Base-by-base conservation (phyloP, 2,888 invertebrate genomes). In the Trachelus troglodyta region DNA sequence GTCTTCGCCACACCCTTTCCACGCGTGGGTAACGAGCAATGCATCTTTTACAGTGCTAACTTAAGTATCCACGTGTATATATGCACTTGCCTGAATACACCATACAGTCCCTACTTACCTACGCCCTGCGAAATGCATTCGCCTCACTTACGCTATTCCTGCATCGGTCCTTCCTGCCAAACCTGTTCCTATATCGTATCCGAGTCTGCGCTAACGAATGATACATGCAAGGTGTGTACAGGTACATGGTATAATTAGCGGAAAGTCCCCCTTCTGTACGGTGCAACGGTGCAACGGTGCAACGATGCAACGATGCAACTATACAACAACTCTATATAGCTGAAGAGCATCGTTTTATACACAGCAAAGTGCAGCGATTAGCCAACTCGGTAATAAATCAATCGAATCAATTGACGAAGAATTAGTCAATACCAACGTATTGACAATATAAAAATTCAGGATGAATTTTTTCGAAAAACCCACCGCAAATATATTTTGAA, bases 161-260 rank as follows among this genome's bases (percentile, higher is more conserved):
- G 9, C 56, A 3, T 56, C 56, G 56, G 56, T 56, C 56, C 56
- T 56, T 56, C 56, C 56, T 56, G 23, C 56, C 56, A 56, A 23
- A 56, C 56, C 56, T 56, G 56, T 56, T 56, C 56, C 56, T 56
- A 56, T 56, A 56, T 56, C 56, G 56, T 56, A 23, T 56, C 23
- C 56, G 56, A 56, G 23, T 56, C 56, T 23, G 23, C 71, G 33
- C 23, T 71, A 71, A 71, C 71, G 71, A 71, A 71, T 71, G 71
- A 71, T 34, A 34, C 71, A 23, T 33, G 34, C 71, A 71, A 71
- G 34, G 71, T 71, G 71, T 34, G 71, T 71, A 71, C 34, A 71
- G 71, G 71, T 74, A 37, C 74, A 34, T 23, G 74, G 35, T 33
- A 74, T 74, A 74, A 74, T 74, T 74, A 74, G 74, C 74, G 35